Conservation (phyloP, 2,113 vertebrate genomes). For the Cochlearius cochlearius region DNA sequence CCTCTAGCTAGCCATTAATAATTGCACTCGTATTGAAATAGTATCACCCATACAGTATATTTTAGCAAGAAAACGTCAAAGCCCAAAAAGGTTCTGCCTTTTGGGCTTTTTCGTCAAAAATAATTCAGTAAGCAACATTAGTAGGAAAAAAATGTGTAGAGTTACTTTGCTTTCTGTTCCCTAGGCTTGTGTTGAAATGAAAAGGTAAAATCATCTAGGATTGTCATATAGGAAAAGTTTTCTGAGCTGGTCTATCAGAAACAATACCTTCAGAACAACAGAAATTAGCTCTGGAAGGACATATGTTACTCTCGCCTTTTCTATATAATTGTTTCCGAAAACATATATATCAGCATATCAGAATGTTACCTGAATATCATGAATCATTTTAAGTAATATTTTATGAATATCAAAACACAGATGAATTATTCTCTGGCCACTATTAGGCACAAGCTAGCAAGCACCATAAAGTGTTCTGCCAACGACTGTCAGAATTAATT, state of each 20-base stretch:
- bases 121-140: not conserved
- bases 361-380: not conserved
- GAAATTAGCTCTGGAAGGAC: not conserved
- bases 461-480: not conserved
- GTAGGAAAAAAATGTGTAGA: not conserved
- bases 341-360: not conserved
- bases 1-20: not conserved
- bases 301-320: not conserved
- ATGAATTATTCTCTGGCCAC: not conserved
- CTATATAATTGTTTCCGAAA: not conserved
- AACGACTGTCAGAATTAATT: not conserved
- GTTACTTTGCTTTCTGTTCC: not conserved
- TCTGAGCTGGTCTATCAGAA: not conserved
- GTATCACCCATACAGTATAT: not conserved
- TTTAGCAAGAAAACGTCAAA: not conserved
- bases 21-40: not conserved
- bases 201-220: not conserved
- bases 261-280: not conserved
- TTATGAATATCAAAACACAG: not conserved
- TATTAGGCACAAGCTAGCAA: not conserved
- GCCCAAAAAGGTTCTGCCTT: not conserved
- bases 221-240: not conserved
- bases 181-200: not conserved
- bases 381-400: not conserved
- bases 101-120: not conserved